Conservation (phyloP, 1,140 invertebrate genomes). For the Formica selysi region DNA sequence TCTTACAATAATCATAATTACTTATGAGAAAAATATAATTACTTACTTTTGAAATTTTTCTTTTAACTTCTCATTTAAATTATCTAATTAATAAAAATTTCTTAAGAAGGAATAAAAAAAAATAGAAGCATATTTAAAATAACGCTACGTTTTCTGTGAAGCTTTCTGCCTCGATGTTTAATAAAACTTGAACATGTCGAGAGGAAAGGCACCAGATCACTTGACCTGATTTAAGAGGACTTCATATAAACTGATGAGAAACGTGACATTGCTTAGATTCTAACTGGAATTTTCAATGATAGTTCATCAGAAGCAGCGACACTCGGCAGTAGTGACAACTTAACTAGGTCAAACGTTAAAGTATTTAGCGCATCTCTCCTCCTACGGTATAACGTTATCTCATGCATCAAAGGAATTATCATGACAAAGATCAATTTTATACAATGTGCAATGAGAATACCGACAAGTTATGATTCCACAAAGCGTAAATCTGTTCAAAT, state of each 20-base stretch:
- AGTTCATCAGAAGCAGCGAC: constrained; percentile 14
- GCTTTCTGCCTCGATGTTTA: background rate
- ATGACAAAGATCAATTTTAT: constrained; percentile 4
- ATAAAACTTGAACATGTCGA: background rate
- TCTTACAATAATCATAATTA: background rate
- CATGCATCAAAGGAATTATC: background rate
- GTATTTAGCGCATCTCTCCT: constrained; percentile 28
- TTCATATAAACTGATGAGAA: constrained; percentile 23
- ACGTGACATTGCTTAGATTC: constrained; percentile 33
- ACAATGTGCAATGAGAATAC: background rate
- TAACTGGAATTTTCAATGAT: constrained; percentile 50
- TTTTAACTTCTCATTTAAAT: background rate
- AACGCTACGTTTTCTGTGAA: background rate
- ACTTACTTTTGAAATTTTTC: background rate
- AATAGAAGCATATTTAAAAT: background rate
- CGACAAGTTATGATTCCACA: constrained; percentile 1
- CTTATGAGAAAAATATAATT: background rate
- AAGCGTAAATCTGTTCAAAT: constrained; percentile 20
- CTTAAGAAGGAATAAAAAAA: background rate
- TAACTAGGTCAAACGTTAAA: constrained; percentile 52
- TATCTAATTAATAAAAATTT: background rate
- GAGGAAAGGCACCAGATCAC: background rate
- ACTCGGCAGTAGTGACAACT: constrained; percentile 18
- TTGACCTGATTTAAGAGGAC: constrained; percentile 32
- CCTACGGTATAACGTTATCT: background rate